phyloP scores from a whole-genome alignment of 2,888 invertebrate species.

The Drosophila austrosaltans region DNA sequence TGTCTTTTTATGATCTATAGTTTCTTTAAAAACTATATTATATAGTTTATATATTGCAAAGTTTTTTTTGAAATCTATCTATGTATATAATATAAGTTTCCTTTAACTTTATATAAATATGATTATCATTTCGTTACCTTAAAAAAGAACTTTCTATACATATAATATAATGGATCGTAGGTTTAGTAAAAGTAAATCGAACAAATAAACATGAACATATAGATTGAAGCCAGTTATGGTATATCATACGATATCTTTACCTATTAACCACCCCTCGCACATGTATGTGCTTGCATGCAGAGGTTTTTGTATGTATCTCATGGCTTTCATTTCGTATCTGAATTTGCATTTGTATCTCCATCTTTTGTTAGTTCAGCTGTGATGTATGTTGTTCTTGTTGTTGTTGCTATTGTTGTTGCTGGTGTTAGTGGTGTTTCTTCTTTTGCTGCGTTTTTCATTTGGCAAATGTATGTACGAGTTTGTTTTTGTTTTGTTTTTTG shows the following conservation, averaged over 20 bases:
- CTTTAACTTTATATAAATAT: too few relatives aligned
- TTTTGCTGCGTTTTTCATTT: slow-evolving; percentile 41
- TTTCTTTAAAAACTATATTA: too few relatives aligned
- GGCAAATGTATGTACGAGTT: slow-evolving; percentile 25
- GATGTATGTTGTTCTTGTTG: background rate
- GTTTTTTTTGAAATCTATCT: too few relatives aligned
- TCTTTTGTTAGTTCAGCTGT: slow-evolving; percentile 39
- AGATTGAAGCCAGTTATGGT: too few relatives aligned
- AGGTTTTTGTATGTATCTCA: background rate
- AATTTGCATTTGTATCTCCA: slow-evolving; percentile 37
- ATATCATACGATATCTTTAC: background rate
- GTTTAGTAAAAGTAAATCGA: too few relatives aligned
- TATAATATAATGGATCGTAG: too few relatives aligned
- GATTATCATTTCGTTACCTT: too few relatives aligned
- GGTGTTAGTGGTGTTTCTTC: slow-evolving; percentile 4
- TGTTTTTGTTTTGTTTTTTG: background rate
- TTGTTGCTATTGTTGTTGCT: background rate
- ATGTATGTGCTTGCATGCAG: background rate
- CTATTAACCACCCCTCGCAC: background rate
- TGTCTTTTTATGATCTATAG: too few relatives aligned
- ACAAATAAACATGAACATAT: too few relatives aligned
- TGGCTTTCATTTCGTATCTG: slow-evolving; percentile 20
- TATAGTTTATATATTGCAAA: too few relatives aligned
- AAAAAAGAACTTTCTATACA: too few relatives aligned
- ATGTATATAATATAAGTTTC: too few relatives aligned